Base-by-base conservation (phyloP, 2,888 invertebrate species). In the Ophion slaviceki region DNA sequence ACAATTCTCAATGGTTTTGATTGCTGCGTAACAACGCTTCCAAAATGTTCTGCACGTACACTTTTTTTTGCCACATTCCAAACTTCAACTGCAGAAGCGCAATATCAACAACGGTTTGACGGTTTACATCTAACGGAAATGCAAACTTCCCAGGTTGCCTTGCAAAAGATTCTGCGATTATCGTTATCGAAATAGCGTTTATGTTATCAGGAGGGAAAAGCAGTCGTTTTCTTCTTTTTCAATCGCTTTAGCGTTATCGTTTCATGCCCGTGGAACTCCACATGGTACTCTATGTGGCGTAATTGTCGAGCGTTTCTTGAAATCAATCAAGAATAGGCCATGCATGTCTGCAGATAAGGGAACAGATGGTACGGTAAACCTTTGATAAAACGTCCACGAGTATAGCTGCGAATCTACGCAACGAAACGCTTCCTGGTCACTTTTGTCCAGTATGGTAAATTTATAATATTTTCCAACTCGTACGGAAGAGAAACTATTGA, bases 291-390 rank as follows among this genome's bases (percentile, higher is more conserved):
- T n/a, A n/a, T n/a, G 2, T 11, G 4, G 32, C 6, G 11, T 32
- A 36, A 53, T 53, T 47, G 14, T 20, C n/a, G 6, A 20, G 6
- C 17, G 6, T 11, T 59, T 20, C 32, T 59, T 5, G 1, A n/a
- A 53, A 72, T 36, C n/a, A 20, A 72, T 36, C 6, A 3, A 36
- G 4, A 20, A 72, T 40, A 4, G 10, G 45, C 40, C 8, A 45
- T 62, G 36, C 40, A 36, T 40, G 11, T 61, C 2, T 28, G 24
- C 24, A 45, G 45, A 75, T 62, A 47, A 62, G 24, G n/a, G 17
- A 74, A 62, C 74, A 75, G 74, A 75, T 75, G 74, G 62, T 17
- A 28, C 8, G 36, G 10, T 61, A 45, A 45, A 32, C 62, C 28
- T 8, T 45, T 75, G 45, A 75, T 75, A 61, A 62, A 62, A 61